These are phyloP conservation scores for Lamprotornis superbus DNA, from an alignment of 2,113 vertebrate genomes.

Conservation along the genomic window DNA sequence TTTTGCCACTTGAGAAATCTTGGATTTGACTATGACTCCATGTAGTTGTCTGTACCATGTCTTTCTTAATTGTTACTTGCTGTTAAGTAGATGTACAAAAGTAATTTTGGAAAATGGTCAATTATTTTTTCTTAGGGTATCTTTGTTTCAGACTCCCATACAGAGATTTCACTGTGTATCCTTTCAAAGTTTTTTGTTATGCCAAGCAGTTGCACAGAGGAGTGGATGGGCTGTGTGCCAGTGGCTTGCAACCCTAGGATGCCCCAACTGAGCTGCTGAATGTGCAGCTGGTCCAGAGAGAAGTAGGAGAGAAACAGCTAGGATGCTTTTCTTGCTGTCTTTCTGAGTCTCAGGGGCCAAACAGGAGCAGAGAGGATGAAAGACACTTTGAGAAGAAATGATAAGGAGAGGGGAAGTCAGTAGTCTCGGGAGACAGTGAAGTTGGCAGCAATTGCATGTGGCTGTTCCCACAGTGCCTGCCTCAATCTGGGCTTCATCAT, in stretches of 20 bases:
- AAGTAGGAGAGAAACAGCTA: neutral
- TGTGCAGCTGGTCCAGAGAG: neutral
- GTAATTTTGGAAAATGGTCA: neutral
- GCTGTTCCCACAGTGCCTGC: neutral
- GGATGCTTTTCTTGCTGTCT: neutral
- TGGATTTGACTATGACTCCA: neutral
- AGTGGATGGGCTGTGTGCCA: neutral
- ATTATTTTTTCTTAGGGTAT: neutral
- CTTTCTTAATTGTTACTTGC: neutral
- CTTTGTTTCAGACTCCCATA: neutral
- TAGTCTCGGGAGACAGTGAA: neutral
- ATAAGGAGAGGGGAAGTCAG: neutral
- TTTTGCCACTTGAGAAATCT: neutral
- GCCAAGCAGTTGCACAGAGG: fast-evolving
- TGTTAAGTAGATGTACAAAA: neutral
- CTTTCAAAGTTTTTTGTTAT: neutral
- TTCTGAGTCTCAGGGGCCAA: neutral
- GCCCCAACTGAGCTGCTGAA: neutral
- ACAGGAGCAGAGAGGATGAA: neutral
- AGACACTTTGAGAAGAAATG: neutral
- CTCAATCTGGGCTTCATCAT: neutral
- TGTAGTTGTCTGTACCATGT: neutral
- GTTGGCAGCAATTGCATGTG: neutral
- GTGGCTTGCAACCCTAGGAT: neutral
- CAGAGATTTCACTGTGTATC: neutral